Evolutionary conservation across 2,113 vertebrate species (phyloP).

Genomic region (Oriolus oriolus): DNA sequence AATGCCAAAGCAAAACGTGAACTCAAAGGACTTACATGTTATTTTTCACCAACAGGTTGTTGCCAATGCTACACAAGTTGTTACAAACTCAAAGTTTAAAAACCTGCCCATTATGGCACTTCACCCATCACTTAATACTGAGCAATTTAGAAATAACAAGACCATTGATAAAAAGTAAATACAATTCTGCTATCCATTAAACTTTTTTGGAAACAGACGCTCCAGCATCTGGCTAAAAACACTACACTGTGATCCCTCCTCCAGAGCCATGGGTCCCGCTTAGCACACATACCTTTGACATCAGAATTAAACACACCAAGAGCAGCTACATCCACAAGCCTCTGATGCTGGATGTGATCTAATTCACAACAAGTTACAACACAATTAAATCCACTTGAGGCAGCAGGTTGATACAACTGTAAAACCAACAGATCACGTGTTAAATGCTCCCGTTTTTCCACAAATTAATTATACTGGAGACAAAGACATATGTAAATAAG

Average conservation of each 20-base stretch:
- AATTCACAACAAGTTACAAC: not conserved
- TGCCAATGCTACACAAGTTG: not conserved
- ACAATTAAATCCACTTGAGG: not conserved
- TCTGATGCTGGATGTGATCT: not conserved
- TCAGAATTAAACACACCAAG: not conserved
- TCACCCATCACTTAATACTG: not conserved
- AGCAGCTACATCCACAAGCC: not conserved
- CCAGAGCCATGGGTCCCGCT: not conserved
- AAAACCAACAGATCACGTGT: not conserved
- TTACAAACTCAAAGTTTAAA: not conserved
- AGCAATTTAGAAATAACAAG: slow-evolving; percentile 8
- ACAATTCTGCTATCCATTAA: slow-evolving; percentile 24
- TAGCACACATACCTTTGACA: not conserved
- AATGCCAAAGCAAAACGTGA: not conserved
- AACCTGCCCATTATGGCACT: not conserved
- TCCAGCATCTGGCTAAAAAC: not conserved
- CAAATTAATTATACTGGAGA: not conserved
- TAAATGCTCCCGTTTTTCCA: not conserved
- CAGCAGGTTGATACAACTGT: not conserved
- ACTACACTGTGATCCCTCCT: not conserved
- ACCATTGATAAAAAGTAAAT: slow-evolving; percentile 11
- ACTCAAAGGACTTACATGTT: not conserved
- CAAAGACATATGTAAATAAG: not conserved
- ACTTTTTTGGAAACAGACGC: not conserved
- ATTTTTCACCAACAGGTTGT: not conserved